Base-by-base conservation (phyloP, 2,797 vertebrate genomes). In the Botia almorhae region DNA sequence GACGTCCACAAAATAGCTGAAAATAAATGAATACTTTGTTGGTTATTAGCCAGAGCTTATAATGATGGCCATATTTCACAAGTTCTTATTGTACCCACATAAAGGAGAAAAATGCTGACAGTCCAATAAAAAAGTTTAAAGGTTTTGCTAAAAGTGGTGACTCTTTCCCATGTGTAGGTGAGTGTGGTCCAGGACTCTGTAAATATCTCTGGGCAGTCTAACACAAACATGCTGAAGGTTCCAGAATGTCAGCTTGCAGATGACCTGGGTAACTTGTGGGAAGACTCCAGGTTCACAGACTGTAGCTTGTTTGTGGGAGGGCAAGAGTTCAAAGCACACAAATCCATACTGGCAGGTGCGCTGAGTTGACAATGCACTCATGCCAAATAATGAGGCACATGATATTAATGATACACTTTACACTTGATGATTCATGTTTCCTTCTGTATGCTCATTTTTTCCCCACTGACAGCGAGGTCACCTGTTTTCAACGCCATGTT, bases 401-500 rank as follows among this genome's bases (percentile, higher is more conserved):
- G 50, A 23, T 67, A 50, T 76, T 55, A 55, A 63, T 78, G 68
- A 71, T 70, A 50, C 39, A 14, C 55, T 7, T 58, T 17, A 77
- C 21, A 63, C 69, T 46, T 33, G 23, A 72, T 19, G 39, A 70
- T 78, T 61, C 56, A 51, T 80, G 16, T 58, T 69, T 53, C 6
- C 33, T 19, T 29, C 4, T 10, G 19, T 2, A 2, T 51, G 55
- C 58, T 65, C 5, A 19, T 46, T 2, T 19, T 74, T 51, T 67
- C 23, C 8, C 26, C 73, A 11, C 50, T 78, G 67, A 60, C 78
- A 96, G 95, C 95, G 0, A 94, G 95, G 33, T 96, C 95, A 21
- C 95, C 95, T 0, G 95, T 96, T 61, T 96, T 96, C 90, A 96
- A 95, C 26, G 95, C 95, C 86, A 96, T 96, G 95, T 96, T 96